Base-by-base conservation (phyloP, 2,113 vertebrate species). In the Bos indicus region DNA sequence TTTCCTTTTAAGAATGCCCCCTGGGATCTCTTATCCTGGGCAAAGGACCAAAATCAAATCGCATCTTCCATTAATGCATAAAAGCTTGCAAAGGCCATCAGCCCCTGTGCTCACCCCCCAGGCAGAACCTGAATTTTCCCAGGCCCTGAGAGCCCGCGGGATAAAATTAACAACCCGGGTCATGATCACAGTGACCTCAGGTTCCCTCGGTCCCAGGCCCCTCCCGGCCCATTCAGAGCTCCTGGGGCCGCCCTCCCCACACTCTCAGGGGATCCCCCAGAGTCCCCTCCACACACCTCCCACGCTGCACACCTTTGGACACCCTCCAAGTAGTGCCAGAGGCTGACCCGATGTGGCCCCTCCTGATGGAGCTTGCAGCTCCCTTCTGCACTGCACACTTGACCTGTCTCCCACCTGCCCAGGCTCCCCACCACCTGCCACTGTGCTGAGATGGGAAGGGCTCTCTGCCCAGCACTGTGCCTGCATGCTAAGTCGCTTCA, bases 101-200 rank as follows among this genome's bases (percentile, higher is more conserved):
- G 82, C 57, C 67, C 96, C 94, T 57, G 16, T 30, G 54, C 86
- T 64, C n/a, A 1, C 91, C 94, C 83, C 91, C 83, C 86, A 59
- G 57, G 83, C 91, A 93, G 71, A 98, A 97, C 96, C 82, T 97
- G 93, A 91, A 51, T 97, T 96, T 97, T 97, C 96, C 95, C 97
- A 98, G 98, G 91, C 97, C 62, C 95, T 36, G 60, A 85, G 92
- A 96, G 64, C 95, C 81, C 36, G 6, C 33, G 86, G 97, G 93
- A 97, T 87, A 93, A 89, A 94, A 91, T 81, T 83, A 97, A 91
- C 96, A 96, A 80, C 67, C 6, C 4, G 51, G 64, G 86, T 97
- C 96, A 97, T 23, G 51, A 88, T n/a, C 54, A 25, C 56, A 52
- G 40, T 90, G 93, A 89, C 36, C 93, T 80, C 56, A 83, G 74